Evolutionary conservation across 2,888 invertebrate species (phyloP), one percentile per base, ranked within the genome.

Genomic region (Desoria tigrina): DNA sequence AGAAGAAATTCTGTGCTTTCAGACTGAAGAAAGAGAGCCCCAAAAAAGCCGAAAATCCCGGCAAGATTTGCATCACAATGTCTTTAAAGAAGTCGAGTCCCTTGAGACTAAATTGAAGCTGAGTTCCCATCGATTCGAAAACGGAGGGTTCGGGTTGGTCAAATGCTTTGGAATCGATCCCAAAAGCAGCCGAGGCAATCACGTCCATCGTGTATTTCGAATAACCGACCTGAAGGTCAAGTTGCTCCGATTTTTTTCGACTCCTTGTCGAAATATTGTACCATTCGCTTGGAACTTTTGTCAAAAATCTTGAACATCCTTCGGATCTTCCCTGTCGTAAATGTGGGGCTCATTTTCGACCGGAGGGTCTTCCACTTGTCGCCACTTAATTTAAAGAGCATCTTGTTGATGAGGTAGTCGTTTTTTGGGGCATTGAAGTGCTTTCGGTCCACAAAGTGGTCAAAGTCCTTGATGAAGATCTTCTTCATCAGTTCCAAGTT

Each of bases 271-370:
- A 84, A 79, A 62, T 84, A 82, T 4, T 79, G 77, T 1, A 82
- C 77, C 72, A 87, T 82, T 63, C 84, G 82, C 14, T 82, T 79
- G 0, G 85, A 85, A 63, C 86, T 84, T 39, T 83, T 80, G 45
- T 84, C 82, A 14, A 88, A 83, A 0, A 85, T 83, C 0, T 81
- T 81, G 73, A 86, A 87, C 86, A 88, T 87, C 1, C 80, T 82
- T 78, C 86, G 88, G 55, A 89, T 79, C 79, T 87, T 88, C 7
- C 85, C 86, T 0, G 87, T 84, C 0, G 88, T 85, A 77, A 88
- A 89, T 0, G 86, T 84, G 0, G 88, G 86, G 0, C 88, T 84
- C 76, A 89, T 79, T 74, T 87, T 87, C 0, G 82, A 74, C n/a
- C 89, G 82, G 27, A 88, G 78, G 55, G 81, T 82, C 76, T 84